Percentiles rank a stretch among this genome's conserved stretches.
Evolutionary conservation across 2,113 vertebrate genomes (phyloP).

Genomic region (Turdus rufiventris): DNA sequence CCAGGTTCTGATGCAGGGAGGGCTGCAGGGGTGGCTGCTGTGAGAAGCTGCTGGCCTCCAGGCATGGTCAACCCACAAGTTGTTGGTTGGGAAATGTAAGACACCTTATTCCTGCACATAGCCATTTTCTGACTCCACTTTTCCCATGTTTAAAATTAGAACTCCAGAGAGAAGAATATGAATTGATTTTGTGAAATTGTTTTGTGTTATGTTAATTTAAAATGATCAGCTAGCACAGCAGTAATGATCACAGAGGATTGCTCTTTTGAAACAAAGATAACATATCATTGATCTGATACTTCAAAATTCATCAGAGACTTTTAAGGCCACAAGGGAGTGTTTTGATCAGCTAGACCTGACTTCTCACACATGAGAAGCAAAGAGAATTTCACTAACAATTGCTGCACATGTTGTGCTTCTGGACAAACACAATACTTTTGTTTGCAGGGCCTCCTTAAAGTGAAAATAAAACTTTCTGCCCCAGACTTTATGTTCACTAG

Average conservation of each 20-base stretch:
- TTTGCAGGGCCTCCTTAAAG: neutral
- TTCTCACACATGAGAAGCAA: neutral
- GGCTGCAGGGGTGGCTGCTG: neutral
- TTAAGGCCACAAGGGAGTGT: neutral
- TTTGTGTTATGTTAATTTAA: slow-evolving; percentile 39
- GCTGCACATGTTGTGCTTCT: neutral
- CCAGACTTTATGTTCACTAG: neutral
- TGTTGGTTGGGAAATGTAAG: neutral
- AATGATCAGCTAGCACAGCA: slow-evolving; percentile 30
- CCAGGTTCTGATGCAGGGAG: neutral
- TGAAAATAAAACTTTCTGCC: neutral
- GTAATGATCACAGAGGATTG: slow-evolving; percentile 11
- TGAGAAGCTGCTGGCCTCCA: neutral
- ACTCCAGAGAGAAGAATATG: neutral
- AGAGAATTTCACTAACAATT: neutral
- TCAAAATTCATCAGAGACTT: slow-evolving; percentile 2
- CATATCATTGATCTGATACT: slow-evolving; percentile 21
- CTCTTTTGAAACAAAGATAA: slow-evolving; percentile 41
- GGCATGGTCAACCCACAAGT: neutral
- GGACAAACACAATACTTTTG: neutral
- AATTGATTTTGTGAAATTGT: neutral
- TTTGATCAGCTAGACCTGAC: neutral
- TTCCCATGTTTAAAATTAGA: neutral
- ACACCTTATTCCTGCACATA: neutral
- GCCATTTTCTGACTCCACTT: neutral